Evolutionary conservation across 2,113 vertebrate species (phyloP).

Genomic region (Poeciliopsis occidentalis): DNA sequence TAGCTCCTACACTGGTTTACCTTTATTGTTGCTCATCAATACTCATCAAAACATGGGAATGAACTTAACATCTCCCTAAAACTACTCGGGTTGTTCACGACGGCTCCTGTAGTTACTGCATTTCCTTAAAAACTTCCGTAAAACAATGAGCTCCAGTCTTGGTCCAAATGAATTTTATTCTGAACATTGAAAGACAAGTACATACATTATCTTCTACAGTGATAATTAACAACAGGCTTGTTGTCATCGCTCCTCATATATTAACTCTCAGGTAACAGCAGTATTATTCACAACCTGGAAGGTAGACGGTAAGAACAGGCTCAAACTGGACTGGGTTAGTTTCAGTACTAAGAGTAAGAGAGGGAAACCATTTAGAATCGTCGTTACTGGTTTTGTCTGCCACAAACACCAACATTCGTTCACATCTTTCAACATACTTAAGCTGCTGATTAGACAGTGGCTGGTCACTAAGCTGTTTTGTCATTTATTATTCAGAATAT

Average conservation of each 20-base stretch:
- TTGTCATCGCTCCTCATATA: constrained; percentile 70
- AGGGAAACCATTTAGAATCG: constrained; percentile 1
- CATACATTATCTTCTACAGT: constrained; percentile 78
- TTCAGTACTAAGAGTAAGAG: constrained; percentile 33
- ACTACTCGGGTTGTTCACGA: background rate
- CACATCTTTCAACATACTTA: constrained; percentile 29
- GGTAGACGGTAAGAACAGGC: constrained; percentile 51
- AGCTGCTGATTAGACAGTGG: constrained; percentile 71
- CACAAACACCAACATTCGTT: constrained; percentile 33
- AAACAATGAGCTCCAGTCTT: constrained; percentile 38
- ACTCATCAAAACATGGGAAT: too few species aligned
- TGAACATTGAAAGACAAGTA: constrained; percentile 81
- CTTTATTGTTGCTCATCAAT: too few species aligned
- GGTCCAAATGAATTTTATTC: constrained; percentile 83
- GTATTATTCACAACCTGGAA: constrained; percentile 68
- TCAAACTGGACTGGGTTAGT: constrained; percentile 43
- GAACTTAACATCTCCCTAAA: too few species aligned
- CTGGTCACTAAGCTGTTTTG: constrained; percentile 65
- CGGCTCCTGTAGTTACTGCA: background rate
- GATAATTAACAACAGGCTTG: constrained; percentile 76
- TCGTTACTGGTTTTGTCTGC: constrained; percentile 16
- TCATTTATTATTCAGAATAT: constrained; percentile 24
- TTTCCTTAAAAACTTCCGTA: background rate
- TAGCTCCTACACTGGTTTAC: too few species aligned
- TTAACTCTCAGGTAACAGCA: constrained; percentile 77